These are phyloP conservation scores for Drosophila trapezifrons DNA, from an alignment of 1,140 invertebrate species.

Conservation along the genomic window DNA sequence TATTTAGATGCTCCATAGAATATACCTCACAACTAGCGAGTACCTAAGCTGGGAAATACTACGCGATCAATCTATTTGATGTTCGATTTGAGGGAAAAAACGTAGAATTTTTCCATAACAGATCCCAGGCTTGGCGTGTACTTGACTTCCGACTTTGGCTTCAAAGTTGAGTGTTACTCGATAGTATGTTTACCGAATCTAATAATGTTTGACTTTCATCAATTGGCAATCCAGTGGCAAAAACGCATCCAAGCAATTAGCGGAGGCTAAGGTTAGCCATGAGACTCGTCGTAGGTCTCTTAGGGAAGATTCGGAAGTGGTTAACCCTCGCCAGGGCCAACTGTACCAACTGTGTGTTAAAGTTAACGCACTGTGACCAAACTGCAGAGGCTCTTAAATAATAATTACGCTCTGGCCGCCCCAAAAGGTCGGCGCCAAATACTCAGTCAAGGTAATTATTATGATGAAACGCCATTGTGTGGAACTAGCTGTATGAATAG, in stretches of 20 bases:
- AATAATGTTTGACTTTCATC: conserved; percentile 34
- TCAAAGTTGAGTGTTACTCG: conserved; percentile 14
- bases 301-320: neutral
- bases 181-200: conserved; percentile 25
- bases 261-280: neutral
- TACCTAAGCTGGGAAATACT: conserved; percentile 2
- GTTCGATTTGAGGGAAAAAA: conserved; percentile 1
- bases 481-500: conserved; percentile 6
- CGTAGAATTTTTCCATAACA: conserved; percentile 14
- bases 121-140: conserved; percentile 3
- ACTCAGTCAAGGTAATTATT: conserved; percentile 17
- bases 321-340: neutral
- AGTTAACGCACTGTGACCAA: conserved; percentile 42
- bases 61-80: conserved; percentile 22
- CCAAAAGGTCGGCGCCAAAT: conserved; percentile 23
- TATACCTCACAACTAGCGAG: neutral
- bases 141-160: conserved; percentile 43
- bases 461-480: conserved; percentile 7
- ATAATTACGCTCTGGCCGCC: conserved; percentile 20
- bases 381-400: conserved; percentile 25
- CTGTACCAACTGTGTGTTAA: conserved; percentile 6
- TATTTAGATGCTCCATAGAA: neutral
- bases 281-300: neutral
- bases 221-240: conserved; percentile 9
- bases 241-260: conserved; percentile 14